phyloP scores from a whole-genome alignment of 2,888 invertebrate species.

The Andrena dorsata region DNA sequence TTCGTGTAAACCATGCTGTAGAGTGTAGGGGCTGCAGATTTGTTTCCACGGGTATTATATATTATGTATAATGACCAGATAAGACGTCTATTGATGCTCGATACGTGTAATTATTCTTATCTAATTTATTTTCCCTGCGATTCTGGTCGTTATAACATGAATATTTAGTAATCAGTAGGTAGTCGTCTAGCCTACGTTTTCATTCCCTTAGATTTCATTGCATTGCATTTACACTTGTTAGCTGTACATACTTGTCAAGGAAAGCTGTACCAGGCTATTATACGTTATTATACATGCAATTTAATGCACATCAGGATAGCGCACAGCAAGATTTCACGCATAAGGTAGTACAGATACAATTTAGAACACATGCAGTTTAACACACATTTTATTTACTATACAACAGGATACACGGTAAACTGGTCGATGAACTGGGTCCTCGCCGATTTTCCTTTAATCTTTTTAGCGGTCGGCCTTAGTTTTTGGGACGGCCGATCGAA shows the following conservation, averaged over 20 bases:
- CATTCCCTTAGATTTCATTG: background rate
- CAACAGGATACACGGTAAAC: too few species aligned
- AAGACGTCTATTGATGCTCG: constrained; percentile 4
- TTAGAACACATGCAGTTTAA: too few species aligned
- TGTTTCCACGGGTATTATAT: constrained; percentile 17
- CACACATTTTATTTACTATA: too few species aligned
- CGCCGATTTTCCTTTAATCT: too few species aligned
- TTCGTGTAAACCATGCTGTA: constrained; percentile 24
- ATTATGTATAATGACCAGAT: constrained; percentile 18
- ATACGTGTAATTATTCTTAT: constrained; percentile 9
- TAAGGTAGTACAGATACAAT: too few species aligned
- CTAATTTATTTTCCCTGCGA: constrained; percentile 14
- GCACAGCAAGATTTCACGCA: too few species aligned
- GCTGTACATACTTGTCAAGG: background rate
- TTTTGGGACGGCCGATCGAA: too few species aligned
- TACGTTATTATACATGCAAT: too few species aligned
- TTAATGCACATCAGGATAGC: too few species aligned
- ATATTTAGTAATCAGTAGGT: background rate
- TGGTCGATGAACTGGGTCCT: too few species aligned
- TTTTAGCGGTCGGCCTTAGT: too few species aligned
- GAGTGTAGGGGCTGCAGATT: constrained; percentile 28
- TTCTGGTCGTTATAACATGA: background rate
- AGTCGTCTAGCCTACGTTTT: constrained; percentile 8
- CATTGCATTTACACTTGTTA: background rate
- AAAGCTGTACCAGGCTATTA: too few species aligned